Evolutionary conservation across 2,113 vertebrate species (phyloP).

Genomic region (Phalacrocorax carbo): DNA sequence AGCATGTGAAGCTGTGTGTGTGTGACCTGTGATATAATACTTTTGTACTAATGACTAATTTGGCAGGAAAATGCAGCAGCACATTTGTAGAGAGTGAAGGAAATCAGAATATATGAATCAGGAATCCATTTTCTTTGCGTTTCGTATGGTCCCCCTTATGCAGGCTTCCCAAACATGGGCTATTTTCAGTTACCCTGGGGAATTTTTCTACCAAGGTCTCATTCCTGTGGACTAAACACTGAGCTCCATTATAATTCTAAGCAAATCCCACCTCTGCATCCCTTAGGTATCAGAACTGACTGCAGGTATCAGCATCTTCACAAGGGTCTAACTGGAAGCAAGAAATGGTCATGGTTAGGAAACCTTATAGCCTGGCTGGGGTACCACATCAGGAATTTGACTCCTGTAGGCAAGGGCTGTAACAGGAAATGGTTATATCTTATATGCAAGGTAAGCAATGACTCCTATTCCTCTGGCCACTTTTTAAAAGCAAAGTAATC

Average conservation of each 20-base stretch:
- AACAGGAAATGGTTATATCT: not conserved
- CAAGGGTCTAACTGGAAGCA: not conserved
- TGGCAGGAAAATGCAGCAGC: not conserved
- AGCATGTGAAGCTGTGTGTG: not conserved
- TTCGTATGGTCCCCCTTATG: not conserved
- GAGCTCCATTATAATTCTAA: not conserved
- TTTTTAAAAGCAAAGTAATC: not conserved
- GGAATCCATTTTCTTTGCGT: not conserved
- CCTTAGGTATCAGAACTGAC: not conserved
- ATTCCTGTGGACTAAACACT: not conserved
- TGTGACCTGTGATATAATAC: not conserved
- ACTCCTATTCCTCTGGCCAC: not conserved
- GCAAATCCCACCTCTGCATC: not conserved
- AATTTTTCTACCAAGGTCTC: not conserved
- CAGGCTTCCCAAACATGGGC: not conserved
- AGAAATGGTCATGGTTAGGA: not conserved
- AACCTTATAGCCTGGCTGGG: not conserved
- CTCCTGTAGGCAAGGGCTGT: not conserved
- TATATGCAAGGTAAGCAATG: not conserved
- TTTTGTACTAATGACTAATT: not conserved
- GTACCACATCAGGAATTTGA: not conserved
- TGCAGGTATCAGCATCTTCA: not conserved
- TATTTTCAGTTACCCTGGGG: not conserved
- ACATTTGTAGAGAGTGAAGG: not conserved
- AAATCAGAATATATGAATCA: not conserved